Evolutionary conservation across 2,113 vertebrate species (phyloP).

Genomic region (Variabilichromis moorii): DNA sequence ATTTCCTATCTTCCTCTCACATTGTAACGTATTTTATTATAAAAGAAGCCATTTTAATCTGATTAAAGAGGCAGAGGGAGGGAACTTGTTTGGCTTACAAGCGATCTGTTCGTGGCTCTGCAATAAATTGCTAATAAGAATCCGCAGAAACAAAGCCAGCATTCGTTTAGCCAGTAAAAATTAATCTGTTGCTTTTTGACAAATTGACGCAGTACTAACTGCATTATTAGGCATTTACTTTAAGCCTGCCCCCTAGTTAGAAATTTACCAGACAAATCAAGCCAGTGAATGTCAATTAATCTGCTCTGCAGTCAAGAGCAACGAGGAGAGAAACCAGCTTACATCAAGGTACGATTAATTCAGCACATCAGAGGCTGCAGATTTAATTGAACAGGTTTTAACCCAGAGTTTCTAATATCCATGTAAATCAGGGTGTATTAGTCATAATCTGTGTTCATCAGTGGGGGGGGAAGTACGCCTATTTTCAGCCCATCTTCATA

Average conservation of each 20-base stretch:
- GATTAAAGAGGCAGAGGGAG: background rate
- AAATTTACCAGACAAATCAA: slow-evolving; percentile 21
- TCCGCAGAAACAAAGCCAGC: background rate
- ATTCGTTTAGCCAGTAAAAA: background rate
- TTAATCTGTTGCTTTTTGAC: background rate
- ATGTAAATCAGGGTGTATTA: slow-evolving; percentile 29
- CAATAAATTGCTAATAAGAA: background rate
- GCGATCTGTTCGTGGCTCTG: background rate
- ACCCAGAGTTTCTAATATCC: slow-evolving; percentile 8
- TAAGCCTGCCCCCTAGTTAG: background rate
- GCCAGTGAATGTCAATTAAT: slow-evolving; percentile 23
- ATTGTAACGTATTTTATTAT: background rate
- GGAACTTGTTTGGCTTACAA: background rate
- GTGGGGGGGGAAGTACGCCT: background rate
- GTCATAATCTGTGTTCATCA: slow-evolving; percentile 12
- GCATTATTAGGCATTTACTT: slow-evolving; percentile 7
- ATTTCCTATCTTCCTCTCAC: background rate
- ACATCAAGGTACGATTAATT: slow-evolving; percentile 14
- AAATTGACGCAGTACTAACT: background rate
- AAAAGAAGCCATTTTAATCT: background rate
- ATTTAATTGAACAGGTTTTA: slow-evolving; percentile 18
- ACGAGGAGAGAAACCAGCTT: background rate
- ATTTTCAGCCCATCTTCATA: background rate
- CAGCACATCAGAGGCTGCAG: background rate
- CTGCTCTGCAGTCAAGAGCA: background rate